A percentile compares a stretch with the other conserved stretches of the same genome.
phyloP scores from a whole-genome alignment of 2,888 invertebrate species.

The Tridacna crocea region DNA sequence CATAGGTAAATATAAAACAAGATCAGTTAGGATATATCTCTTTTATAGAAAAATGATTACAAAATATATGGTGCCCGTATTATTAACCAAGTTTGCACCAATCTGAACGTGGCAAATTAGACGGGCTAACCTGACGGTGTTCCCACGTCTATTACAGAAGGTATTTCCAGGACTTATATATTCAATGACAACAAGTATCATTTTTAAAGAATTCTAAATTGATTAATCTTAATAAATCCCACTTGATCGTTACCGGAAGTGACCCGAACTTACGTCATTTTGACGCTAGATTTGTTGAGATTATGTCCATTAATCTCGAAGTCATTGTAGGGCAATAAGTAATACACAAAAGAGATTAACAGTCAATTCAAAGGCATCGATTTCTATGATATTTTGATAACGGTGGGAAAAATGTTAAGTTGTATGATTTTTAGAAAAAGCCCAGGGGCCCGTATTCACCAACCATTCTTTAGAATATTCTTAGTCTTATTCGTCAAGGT shows the following conservation, averaged over 20 bases:
- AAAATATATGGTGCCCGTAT: too few species aligned
- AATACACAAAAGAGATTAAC: conserved; percentile 15
- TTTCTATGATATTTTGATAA: too few species aligned
- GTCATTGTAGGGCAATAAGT: conserved; percentile 11
- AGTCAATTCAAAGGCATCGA: not conserved
- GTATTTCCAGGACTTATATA: not conserved
- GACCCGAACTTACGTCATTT: conserved; percentile 13
- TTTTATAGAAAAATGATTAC: too few species aligned
- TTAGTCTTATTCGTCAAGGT: too few species aligned
- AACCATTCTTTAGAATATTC: too few species aligned
- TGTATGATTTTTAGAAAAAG: too few species aligned
- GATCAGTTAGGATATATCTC: too few species aligned
- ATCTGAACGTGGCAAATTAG: not conserved
- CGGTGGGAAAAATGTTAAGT: too few species aligned
- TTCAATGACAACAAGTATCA: conserved; percentile 6
- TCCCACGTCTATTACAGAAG: conserved; percentile 18
- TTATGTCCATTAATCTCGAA: not conserved
- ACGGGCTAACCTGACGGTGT: conserved; percentile 3
- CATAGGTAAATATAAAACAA: too few species aligned
- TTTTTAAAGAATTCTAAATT: conserved; percentile 29
- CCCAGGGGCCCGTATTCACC: too few species aligned
- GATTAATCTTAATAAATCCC: conserved; percentile 35
- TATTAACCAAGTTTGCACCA: not conserved
- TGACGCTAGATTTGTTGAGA: conserved; percentile 11
- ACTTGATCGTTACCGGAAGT: conserved; percentile 37